phyloP scores from a whole-genome alignment of 2,797 vertebrate species.

The Gambelia wislizenii region DNA sequence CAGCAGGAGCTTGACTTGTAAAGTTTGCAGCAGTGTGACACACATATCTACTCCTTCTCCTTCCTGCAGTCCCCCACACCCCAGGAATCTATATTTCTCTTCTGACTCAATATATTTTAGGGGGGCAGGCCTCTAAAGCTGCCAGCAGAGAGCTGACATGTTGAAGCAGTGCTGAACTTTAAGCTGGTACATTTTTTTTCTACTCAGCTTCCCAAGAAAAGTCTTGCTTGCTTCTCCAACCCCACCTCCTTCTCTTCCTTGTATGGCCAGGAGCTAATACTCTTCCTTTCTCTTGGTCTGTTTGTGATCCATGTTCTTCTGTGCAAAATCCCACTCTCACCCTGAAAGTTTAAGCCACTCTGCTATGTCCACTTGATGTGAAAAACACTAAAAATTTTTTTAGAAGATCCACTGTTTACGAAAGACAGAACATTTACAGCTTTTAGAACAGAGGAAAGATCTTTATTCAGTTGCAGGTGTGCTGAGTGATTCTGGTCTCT shows the following conservation, averaged over 20 bases:
- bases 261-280: not conserved
- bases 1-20: too few relatives aligned
- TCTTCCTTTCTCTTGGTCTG: not conserved
- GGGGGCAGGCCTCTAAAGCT: not conserved
- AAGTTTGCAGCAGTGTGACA: too few relatives aligned
- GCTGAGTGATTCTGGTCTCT: not conserved
- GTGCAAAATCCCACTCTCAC: not conserved
- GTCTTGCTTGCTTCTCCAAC: not conserved
- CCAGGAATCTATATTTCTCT: too few relatives aligned
- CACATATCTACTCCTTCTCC: too few relatives aligned
- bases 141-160: not conserved
- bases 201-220: not conserved
- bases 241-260: not conserved
- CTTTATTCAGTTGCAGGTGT: not conserved
- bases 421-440: not conserved
- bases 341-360: not conserved
- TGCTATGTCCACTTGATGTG: not conserved
- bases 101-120: too few relatives aligned
- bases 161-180: not conserved
- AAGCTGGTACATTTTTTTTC: too few relatives aligned
- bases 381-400: not conserved
- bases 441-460: not conserved
- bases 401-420: not conserved
- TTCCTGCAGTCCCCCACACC: too few relatives aligned
- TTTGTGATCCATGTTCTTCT: not conserved